Conservation (phyloP, 2,113 vertebrate genomes). For the Archilochus colubris region DNA sequence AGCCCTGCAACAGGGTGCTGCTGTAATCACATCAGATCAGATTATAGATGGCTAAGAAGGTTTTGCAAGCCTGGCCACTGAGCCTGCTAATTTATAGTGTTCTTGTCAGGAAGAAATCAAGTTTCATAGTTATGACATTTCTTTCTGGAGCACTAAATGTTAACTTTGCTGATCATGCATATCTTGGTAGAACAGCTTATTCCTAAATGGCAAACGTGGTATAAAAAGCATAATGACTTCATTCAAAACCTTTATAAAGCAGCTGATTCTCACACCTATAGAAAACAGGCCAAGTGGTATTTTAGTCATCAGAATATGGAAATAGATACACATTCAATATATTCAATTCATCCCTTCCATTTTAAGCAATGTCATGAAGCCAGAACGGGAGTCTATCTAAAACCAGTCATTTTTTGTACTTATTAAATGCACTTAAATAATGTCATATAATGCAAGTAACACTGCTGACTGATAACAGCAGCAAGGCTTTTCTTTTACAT, state of each 20-base stretch:
- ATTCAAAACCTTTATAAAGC: conserved; percentile 56
- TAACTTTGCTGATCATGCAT: conserved; percentile 69
- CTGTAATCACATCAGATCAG: conserved; percentile 45
- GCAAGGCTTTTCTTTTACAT: not conserved
- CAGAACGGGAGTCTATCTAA: not conserved
- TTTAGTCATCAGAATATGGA: conserved; percentile 39
- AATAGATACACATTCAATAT: conserved; percentile 20
- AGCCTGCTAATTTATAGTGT: conserved; percentile 56
- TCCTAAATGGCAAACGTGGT: conserved; percentile 66
- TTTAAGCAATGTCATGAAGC: not conserved
- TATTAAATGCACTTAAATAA: not conserved
- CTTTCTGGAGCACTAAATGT: conserved; percentile 70
- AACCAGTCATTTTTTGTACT: not conserved
- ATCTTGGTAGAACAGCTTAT: conserved; percentile 51
- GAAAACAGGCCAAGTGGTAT: conserved; percentile 42
- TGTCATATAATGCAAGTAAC: not conserved
- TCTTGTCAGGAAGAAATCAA: conserved; percentile 64
- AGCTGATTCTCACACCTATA: conserved; percentile 51
- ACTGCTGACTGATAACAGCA: not conserved
- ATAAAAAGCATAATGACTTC: conserved; percentile 60
- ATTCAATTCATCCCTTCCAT: not conserved
- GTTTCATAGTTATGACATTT: conserved; percentile 74
- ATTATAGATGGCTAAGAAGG: conserved; percentile 25
- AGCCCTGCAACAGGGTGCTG: conserved; percentile 12
- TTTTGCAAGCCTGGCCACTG: conserved; percentile 28